Evolutionary conservation across 2,888 invertebrate species (phyloP).

Genomic region (Rapana venosa): DNA sequence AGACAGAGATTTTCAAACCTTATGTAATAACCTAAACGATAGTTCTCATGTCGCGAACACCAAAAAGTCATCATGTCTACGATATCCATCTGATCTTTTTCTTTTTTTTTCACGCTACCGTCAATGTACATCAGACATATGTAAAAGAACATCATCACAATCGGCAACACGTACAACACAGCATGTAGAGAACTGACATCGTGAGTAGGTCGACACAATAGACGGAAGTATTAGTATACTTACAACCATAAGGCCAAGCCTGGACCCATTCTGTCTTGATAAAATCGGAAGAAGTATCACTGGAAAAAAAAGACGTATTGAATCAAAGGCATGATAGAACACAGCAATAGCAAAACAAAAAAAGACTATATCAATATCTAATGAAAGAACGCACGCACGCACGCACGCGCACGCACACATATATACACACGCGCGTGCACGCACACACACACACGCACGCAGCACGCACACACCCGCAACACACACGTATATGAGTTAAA

Average conservation of each 20-base stretch:
- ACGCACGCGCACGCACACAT: not conserved
- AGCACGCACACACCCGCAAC: no score
- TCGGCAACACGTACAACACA: no score
- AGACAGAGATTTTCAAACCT: not conserved
- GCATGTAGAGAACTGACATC: no score
- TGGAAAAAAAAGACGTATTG: constrained; percentile 31
- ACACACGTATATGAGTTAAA: not conserved
- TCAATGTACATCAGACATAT: no score
- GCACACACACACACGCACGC: not conserved
- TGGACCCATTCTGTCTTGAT: constrained; percentile 34
- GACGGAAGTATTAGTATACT: constrained; percentile 20
- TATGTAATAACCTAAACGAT: no score
- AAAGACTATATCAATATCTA: not conserved
- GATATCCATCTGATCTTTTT: no score
- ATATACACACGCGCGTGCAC: not conserved
- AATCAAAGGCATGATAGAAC: not conserved
- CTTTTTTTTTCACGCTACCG: not conserved
- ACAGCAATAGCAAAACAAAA: not conserved
- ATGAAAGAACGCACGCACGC: not conserved
- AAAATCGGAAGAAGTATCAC: constrained; percentile 47
- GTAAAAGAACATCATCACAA: not conserved
- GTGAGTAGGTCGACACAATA: not conserved
- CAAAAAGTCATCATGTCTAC: no score
- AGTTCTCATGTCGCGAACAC: no score
- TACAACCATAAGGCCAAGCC: constrained; percentile 47